Base-by-base conservation (phyloP, 2,888 invertebrate species). In the Himalopsyche kuldschensis region DNA sequence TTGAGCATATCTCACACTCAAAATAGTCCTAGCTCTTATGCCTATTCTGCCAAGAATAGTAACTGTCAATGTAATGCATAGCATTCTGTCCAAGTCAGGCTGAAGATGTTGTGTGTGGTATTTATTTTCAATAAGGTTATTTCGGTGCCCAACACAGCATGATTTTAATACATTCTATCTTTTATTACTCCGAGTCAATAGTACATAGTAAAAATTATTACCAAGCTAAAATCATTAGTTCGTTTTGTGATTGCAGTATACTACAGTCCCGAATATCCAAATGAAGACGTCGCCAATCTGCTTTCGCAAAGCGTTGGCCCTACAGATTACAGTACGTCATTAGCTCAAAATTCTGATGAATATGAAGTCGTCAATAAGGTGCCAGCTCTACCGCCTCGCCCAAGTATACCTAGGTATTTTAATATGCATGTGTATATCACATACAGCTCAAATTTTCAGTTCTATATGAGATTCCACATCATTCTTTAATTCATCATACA, bases 361-460 rank as follows among this genome's bases (percentile, higher is more conserved):
- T 96, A 96, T 87, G 95, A 95, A 89, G 93, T 95, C 10, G 93
- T 95, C 87, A 94, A 92, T 81, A 93, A 93, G 84, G 91, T 93
- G 82, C 92, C 94, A 0, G 93, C 94, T n/a, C 90, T 97, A 78
- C 95, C 96, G 1, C 93, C 94, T 0, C 89, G 96, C 76, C 95
- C 95, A 27, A 91, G 91, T 81, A 94, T 95, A 88, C 93, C 93
- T n/a, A 90, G 92, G 92, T 91, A 78, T 41, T 77, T 48, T 17
- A 48, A 48, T 48, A 48, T 20, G 6, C 11, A n/a, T 48, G 0
- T 27, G 3, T 31, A 76, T 76, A 75, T 30, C 24, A 6, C 75
- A 5, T 30, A 20, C 3, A 4, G n/a, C 4, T 75, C 20, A 78
- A 35, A 78, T 63, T n/a, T 4, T 84, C 81, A 24, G n/a, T 75